These are phyloP conservation scores for Thomomys bottae DNA, from an alignment of 2,113 vertebrate genomes.

Conservation along the genomic window DNA sequence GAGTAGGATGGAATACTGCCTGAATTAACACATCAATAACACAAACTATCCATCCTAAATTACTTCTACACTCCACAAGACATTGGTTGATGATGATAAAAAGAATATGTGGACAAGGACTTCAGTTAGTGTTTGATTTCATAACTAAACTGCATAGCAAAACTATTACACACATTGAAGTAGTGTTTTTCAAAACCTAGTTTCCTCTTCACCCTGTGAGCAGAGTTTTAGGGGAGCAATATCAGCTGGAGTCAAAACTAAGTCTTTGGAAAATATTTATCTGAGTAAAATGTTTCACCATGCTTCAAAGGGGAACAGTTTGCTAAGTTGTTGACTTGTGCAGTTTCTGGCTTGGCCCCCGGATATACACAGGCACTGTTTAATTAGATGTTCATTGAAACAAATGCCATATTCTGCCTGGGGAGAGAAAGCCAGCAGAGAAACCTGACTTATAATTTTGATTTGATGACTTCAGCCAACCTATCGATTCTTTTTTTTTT, in stretches of 20 bases:
- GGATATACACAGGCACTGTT: constrained; percentile 53
- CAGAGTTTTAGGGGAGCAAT: not conserved
- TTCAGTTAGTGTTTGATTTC: constrained; percentile 32
- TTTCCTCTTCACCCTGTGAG: not conserved
- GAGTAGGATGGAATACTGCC: not conserved
- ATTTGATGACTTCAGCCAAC: constrained; percentile 41
- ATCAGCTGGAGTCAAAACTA: not conserved
- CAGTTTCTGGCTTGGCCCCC: constrained; percentile 39
- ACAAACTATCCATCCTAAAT: constrained; percentile 3
- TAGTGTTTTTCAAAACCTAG: not conserved
- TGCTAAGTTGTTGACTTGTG: constrained; percentile 37
- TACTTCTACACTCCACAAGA: not conserved
- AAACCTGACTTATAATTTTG: constrained; percentile 33
- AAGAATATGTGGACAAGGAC: not conserved
- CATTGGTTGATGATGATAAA: not conserved
- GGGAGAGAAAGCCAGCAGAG: not conserved
- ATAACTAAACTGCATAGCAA: not conserved
- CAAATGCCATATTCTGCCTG: not conserved
- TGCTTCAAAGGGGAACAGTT: constrained; percentile 42
- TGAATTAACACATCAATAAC: not conserved
- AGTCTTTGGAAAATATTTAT: not conserved
- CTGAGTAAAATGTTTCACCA: constrained; percentile 21
- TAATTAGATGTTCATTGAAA: constrained; percentile 40
- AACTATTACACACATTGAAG: constrained; percentile 17
- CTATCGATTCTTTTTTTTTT: constrained; percentile 46